A percentile compares a stretch with the other conserved stretches of the same genome.
These are phyloP conservation scores for Drosophila baimaii DNA, from an alignment of 1,140 invertebrate species.

Conservation along the genomic window DNA sequence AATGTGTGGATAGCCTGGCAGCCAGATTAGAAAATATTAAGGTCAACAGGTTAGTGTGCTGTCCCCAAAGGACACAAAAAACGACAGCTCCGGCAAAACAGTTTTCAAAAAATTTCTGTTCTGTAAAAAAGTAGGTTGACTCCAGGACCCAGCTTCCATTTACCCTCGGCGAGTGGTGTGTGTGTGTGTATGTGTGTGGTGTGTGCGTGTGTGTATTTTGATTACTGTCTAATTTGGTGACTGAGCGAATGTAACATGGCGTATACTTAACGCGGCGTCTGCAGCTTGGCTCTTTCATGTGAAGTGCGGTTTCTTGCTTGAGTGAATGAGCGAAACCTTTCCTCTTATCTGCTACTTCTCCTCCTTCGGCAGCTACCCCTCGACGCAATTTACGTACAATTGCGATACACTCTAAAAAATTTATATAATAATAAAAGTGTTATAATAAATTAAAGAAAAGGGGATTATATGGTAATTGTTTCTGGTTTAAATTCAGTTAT, in stretches of 20 bases:
- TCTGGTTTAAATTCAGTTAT: neutral
- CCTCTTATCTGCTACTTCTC: constrained; percentile 47
- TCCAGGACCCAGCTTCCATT: constrained; percentile 38
- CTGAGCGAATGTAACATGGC: constrained; percentile 68
- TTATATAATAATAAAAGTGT: neutral
- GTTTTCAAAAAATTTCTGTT: constrained; percentile 68
- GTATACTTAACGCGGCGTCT: constrained; percentile 75
- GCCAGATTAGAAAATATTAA: constrained; percentile 83
- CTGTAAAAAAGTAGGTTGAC: constrained; percentile 65
- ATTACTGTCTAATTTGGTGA: constrained; percentile 82
- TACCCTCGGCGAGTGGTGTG: constrained; percentile 7
- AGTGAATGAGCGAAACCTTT: constrained; percentile 75
- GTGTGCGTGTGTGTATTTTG: constrained; percentile 66
- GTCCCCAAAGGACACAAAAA: constrained; percentile 77
- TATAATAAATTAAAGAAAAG: neutral
- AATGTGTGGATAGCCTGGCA: constrained; percentile 54
- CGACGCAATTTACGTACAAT: constrained; percentile 74
- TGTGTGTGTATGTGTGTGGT: constrained; percentile 25
- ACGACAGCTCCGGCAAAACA: constrained; percentile 57
- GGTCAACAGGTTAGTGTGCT: constrained; percentile 82
- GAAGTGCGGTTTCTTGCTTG: constrained; percentile 75
- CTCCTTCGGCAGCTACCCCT: neutral
- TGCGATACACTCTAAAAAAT: constrained; percentile 32
- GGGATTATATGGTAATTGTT: fast-evolving
- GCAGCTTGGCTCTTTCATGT: constrained; percentile 71